A percentile compares a stretch with the other conserved stretches of the same genome.
These are phyloP conservation scores for Eledone cirrhosa DNA, from an alignment of 2,888 invertebrate genomes.

Conservation along the genomic window DNA sequence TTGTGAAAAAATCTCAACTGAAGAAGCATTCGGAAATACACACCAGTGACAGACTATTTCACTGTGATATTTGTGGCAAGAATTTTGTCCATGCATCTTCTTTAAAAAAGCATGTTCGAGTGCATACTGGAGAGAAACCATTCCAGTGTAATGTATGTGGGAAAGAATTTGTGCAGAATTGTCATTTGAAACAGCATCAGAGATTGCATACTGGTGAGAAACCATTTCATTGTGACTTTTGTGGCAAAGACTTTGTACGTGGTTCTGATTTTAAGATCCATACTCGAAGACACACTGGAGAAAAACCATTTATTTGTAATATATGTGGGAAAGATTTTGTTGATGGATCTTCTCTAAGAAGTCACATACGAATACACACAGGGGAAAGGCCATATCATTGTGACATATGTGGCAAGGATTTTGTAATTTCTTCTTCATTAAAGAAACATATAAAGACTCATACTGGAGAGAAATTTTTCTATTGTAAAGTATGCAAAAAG, in stretches of 20 bases:
- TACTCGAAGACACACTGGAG: slow-evolving; percentile 7
- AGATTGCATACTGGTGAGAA: background rate
- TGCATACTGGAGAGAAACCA: slow-evolving; percentile 24
- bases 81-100: background rate
- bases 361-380: background rate
- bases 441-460: background rate
- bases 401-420: background rate
- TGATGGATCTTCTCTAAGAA: background rate
- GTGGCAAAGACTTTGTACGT: slow-evolving; percentile 8
- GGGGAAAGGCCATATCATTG: background rate
- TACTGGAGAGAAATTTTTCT: background rate
- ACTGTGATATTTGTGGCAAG: background rate
- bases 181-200: background rate
- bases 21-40: background rate
- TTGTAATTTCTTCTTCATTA: background rate
- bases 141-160: slow-evolving; percentile 4
- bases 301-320: slow-evolving; percentile 5
- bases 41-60: background rate
- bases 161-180: background rate
- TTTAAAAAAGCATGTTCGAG: background rate
- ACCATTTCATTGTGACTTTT: background rate
- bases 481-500: background rate
- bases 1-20: background rate
- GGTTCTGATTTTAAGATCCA: slow-evolving; percentile 2
- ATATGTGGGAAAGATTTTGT: background rate